Conservation (phyloP, 2,113 vertebrate genomes). For the Empidonax alnorum region DNA sequence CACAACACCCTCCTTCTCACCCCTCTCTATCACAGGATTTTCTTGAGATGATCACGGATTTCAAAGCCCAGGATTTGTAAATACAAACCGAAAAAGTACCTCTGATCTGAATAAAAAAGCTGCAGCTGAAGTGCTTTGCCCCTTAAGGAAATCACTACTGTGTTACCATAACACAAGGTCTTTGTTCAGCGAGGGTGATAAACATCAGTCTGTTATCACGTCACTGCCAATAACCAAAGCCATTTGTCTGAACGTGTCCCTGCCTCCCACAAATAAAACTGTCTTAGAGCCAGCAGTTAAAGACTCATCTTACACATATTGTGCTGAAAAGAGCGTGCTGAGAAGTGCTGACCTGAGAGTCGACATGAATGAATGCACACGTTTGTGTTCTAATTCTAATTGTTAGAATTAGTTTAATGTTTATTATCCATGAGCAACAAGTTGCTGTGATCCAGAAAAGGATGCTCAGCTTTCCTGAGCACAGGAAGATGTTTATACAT, state of each 20-base stretch:
- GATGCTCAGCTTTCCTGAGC: not conserved
- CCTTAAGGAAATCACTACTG: not conserved
- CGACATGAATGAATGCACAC: accelerated
- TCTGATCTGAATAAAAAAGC: not conserved
- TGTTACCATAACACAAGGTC: not conserved
- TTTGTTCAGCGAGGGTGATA: not conserved
- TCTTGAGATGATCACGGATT: not conserved
- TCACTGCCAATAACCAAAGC: not conserved
- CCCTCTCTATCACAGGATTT: not conserved
- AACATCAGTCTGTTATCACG: not conserved
- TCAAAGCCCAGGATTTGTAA: not conserved
- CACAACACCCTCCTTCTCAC: not conserved
- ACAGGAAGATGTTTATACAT: not conserved
- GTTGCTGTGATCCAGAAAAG: not conserved
- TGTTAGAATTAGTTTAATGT: not conserved
- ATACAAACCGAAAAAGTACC: not conserved
- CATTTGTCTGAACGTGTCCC: not conserved
- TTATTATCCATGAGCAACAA: not conserved
- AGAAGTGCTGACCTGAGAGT: not conserved
- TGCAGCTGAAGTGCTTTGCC: not conserved
- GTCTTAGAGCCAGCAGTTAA: not conserved
- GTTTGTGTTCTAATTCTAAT: not conserved
- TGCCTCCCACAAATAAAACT: not conserved
- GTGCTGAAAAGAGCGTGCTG: not conserved
- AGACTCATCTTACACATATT: not conserved